Evolutionary conservation across 2,888 invertebrate genomes (phyloP).

Genomic region (Scrobipalpa costella): DNA sequence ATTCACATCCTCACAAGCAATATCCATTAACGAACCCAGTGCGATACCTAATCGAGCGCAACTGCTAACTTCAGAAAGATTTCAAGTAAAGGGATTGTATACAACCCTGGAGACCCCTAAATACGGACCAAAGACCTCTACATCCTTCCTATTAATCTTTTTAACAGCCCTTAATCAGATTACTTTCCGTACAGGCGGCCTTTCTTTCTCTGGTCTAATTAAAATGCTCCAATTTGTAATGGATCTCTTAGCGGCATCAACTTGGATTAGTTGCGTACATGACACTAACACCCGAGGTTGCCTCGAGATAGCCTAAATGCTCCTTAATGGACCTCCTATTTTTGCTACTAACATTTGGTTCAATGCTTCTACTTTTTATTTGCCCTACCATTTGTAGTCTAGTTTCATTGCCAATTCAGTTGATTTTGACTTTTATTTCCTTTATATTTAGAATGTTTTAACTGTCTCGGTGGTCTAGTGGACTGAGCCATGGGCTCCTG

Average conservation of each 20-base stretch:
- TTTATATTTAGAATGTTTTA: neutral
- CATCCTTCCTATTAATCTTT: constrained; percentile 67
- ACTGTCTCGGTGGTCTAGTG: too few relatives aligned
- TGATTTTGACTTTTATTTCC: neutral
- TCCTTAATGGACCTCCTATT: constrained; percentile 15
- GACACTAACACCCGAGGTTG: constrained; percentile 10
- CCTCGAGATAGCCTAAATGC: neutral
- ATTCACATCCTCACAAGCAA: constrained; percentile 40
- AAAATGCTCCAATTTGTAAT: constrained; percentile 46
- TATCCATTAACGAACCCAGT: constrained; percentile 42
- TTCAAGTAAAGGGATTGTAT: constrained; percentile 32
- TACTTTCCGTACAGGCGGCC: constrained; percentile 41
- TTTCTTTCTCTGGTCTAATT: constrained; percentile 50
- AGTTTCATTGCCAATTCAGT: neutral
- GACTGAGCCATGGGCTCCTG: too few relatives aligned
- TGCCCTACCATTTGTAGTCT: neutral
- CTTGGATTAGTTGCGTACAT: constrained; percentile 27
- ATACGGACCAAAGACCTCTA: constrained; percentile 60
- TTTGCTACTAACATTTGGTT: constrained; percentile 4
- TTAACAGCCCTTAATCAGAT: constrained; percentile 61
- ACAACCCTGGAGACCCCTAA: constrained; percentile 61
- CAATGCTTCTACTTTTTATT: neutral
- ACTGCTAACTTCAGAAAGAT: constrained; percentile 46
- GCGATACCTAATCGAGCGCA: constrained; percentile 48
- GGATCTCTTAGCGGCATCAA: constrained; percentile 33